Evolutionary conservation across 2,797 vertebrate species (phyloP), one percentile per base, ranked within the genome.

Genomic region (Xenops minutus): DNA sequence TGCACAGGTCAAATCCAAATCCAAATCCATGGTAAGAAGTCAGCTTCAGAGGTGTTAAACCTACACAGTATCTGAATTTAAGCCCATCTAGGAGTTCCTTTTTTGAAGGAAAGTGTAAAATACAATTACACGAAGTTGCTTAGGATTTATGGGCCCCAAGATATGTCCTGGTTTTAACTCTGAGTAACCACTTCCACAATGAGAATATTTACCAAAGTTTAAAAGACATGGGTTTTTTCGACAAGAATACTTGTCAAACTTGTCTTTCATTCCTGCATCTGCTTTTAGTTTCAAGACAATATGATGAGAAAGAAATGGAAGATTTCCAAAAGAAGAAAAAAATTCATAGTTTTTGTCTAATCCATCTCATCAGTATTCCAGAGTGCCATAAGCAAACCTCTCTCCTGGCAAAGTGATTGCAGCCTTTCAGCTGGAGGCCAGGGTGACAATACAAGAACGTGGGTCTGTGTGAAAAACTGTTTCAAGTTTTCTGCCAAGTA

Each of bases 391-490:
- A 41, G 21, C 29, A 72, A 63, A 4, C 2, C 12, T 4, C 3
- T 6, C 5, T 75, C 10, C 12, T 10, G 6, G n/a, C 43, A 51
- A 62, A 62, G 36, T 2, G 0, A 32, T 27, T n/a, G 8, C 30
- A 68, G 43, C 27, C 16, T 10, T 79, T 58, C 58, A 49, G 19
- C 17, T 69, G 51, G 4, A 14, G 18, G 14, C 54, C 20, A 71
- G 7, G 12, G 2, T 29, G 8, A 55, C 3, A 8, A 3, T 3
- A 7, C 3, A 43, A 18, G 27, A 39, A 11, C 2, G 2, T 17
- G 29, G 12, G 4, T 11, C 29, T 24, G 7, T 12, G 16, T 20
- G 88, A 76, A 58, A 46, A 68, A 26, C 4, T 15, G 11, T 10
- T 66, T 46, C 36, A 77, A 51, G 27, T 7, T 27, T 39, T 36